Base-by-base conservation (phyloP, 2,888 invertebrate genomes). In the Agrochola circellaris region DNA sequence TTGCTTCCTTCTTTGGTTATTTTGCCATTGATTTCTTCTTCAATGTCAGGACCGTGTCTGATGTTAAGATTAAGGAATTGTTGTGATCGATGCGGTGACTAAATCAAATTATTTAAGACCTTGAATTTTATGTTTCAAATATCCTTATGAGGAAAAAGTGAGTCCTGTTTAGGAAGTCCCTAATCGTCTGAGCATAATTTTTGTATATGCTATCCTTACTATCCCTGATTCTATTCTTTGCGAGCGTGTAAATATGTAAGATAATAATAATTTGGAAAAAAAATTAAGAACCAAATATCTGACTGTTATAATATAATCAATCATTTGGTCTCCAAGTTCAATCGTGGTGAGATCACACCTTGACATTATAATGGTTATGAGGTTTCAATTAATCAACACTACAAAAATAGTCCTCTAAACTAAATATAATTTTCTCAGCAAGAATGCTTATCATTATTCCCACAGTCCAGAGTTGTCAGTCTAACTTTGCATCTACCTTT, bases 401-500 rank as follows among this genome's bases (percentile, higher is more conserved):
- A 23, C 26, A 15, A 61, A 48, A 20, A 48, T 38, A 34, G 13
- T 54, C 13, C n/a, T 34, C 9, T 20, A 23, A 67, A 77, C 30
- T 42, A 26, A 58, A 62, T 30, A 51, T 38, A 58, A 34, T 34
- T n/a, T 61, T 42, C 17, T 13, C 1, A 20, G 51, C 13, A 70
- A 75, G 38, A 70, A 72, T 73, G 45, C 64, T 75, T 78, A 77
- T 79, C 82, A 85, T 82, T 75, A 77, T 70, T 70, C 34, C 61
- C 48, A 65, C n/a, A 62, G 70, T 65, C 72, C 60, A 42, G 30
- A 78, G 75, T 77, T 71, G 74, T 87, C 88, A 79, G 75, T 73
- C 67, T 69, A 75, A 87, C 66, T 82, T 79, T 48, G 54, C 56
- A 75, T 86, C 76, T 70, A 80, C 67, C 60, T 73, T 87, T 81